Conservation (phyloP, 2,888 invertebrate species). For the Scaptomyza polygonia region DNA sequence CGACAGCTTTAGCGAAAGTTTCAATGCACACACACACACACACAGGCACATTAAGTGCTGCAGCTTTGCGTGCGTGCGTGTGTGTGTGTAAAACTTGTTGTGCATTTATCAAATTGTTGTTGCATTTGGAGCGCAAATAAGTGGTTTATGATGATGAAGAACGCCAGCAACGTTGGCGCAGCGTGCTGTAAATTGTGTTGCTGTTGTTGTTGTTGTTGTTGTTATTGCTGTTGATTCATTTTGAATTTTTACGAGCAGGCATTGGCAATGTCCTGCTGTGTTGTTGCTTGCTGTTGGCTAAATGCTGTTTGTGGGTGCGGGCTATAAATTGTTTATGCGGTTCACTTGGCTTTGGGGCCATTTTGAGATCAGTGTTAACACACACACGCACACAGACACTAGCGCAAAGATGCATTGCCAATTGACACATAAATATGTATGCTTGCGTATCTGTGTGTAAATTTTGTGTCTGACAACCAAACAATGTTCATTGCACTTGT, state of each 20-base stretch:
- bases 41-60: conserved; percentile 1
- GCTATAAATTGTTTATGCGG: conserved; percentile 77
- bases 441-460: conserved; percentile 11
- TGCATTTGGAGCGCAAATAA: conserved; percentile 79
- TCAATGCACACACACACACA: conserved; percentile 7
- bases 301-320: conserved; percentile 57
- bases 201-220: conserved; percentile 4
- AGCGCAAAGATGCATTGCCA: conserved; percentile 27
- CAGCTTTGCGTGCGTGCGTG: conserved; percentile 2
- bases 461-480: conserved; percentile 40
- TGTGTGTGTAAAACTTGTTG: conserved; percentile 39
- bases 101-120: conserved; percentile 72
- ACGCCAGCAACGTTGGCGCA: conserved; percentile 13
- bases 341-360: conserved; percentile 77
- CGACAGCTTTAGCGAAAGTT: conserved; percentile 22
- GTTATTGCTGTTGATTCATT: conserved; percentile 54
- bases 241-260: conserved; percentile 71
- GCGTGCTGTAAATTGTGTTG: conserved; percentile 22
- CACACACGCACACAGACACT: conserved; percentile 5
- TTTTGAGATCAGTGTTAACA: conserved; percentile 67
- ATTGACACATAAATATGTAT: too few relatives aligned
- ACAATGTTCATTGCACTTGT: conserved; percentile 65
- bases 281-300: conserved; percentile 35
- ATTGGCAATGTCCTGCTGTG: conserved; percentile 48
- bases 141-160: conserved; percentile 75